Percentiles rank a stretch among this genome's conserved stretches.
phyloP scores from a whole-genome alignment of 2,113 vertebrate species.

The Cephalopterus ornatus region DNA sequence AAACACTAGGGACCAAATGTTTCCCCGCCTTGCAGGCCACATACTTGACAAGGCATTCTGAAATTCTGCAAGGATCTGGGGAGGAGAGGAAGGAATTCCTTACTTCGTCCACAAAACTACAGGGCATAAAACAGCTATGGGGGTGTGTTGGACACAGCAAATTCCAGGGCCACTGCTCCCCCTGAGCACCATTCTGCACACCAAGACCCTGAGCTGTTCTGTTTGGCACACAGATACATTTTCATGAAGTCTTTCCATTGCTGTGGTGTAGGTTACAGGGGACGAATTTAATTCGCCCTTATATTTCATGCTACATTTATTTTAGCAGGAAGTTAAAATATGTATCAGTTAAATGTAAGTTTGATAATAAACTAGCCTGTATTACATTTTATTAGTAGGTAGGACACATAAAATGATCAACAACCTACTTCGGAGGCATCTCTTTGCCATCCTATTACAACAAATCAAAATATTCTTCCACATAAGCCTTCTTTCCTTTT shows the following conservation, averaged over 20 bases:
- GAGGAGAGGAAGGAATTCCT: not conserved
- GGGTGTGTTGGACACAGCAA: not conserved
- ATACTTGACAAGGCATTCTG: not conserved
- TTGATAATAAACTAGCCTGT: not conserved
- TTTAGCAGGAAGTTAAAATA: conserved; percentile 29
- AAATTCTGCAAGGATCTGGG: not conserved
- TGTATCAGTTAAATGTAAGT: not conserved
- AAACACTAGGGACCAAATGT: not conserved
- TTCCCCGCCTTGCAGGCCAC: not conserved
- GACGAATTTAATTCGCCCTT: conserved; percentile 1
- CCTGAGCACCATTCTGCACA: fast-evolving
- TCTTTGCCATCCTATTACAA: not conserved
- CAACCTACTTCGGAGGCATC: not conserved
- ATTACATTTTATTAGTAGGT: not conserved
- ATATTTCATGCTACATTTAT: conserved; percentile 12
- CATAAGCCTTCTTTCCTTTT: not conserved
- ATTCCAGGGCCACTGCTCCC: not conserved
- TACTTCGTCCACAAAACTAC: not conserved
- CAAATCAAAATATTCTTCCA: not conserved
- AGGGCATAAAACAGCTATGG: not conserved
- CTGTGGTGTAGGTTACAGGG: not conserved
- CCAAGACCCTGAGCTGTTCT: not conserved
- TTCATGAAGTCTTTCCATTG: not conserved
- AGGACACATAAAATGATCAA: not conserved
- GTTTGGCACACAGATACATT: not conserved